Conservation (phyloP, 2,888 invertebrate species). For the Cataglyphis altisquamis region DNA sequence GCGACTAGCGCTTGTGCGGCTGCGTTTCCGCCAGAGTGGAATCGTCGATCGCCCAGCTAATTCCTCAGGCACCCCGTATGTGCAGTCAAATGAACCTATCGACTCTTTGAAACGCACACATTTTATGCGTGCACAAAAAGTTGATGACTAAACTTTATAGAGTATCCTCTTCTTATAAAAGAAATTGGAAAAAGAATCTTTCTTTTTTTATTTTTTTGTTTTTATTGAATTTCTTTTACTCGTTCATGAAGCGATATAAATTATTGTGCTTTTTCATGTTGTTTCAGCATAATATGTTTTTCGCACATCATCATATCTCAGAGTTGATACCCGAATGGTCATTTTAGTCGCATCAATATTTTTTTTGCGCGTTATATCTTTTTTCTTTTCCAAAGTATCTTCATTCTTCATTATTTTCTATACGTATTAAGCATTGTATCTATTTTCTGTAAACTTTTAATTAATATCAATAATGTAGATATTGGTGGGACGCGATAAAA, state of each 20-base stretch:
- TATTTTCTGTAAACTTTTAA: background rate
- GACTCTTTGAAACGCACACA: constrained; percentile 3
- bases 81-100: constrained; percentile 27
- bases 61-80: constrained; percentile 28
- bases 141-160: background rate
- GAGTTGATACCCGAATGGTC: background rate
- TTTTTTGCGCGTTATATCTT: background rate
- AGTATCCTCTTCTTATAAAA: background rate
- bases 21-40: constrained; percentile 43
- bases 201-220: background rate
- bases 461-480: background rate
- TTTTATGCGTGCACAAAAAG: background rate
- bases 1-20: constrained; percentile 45
- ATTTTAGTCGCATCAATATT: background rate
- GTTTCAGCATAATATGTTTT: background rate
- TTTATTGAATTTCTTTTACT: background rate
- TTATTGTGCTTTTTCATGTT: background rate
- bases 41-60: constrained; percentile 50
- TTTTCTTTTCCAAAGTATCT: background rate
- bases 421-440: background rate
- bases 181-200: background rate
- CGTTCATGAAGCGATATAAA: background rate
- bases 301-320: background rate
- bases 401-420: background rate
- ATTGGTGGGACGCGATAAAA: background rate